These are phyloP conservation scores for Cinclus cinclus DNA, from an alignment of 2,113 vertebrate genomes.

Conservation along the genomic window DNA sequence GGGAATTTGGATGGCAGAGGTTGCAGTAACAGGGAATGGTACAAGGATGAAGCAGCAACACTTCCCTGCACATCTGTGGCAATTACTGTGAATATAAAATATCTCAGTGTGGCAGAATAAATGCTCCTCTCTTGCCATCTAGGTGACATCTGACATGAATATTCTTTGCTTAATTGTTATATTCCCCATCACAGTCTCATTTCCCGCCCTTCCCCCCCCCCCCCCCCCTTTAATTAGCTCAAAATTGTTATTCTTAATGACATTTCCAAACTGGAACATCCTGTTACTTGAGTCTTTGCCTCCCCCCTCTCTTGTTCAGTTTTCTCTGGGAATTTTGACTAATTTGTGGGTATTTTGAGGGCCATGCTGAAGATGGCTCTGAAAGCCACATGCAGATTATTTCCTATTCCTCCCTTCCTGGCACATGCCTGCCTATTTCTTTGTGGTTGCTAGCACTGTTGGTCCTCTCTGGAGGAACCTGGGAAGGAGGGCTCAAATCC, in stretches of 20 bases:
- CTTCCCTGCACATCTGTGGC: not conserved
- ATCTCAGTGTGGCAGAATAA: not conserved
- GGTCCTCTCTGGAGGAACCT: not conserved
- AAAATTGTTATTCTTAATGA: not conserved
- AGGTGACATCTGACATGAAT: not conserved
- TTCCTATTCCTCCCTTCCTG: not conserved
- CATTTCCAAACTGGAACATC: not conserved
- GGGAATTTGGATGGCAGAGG: slow-evolving; percentile 8
- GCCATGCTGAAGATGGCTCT: not conserved
- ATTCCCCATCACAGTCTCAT: too few relatives aligned
- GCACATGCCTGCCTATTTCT: not conserved
- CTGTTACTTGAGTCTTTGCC: not conserved
- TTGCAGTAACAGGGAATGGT: not conserved
- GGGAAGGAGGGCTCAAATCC: not conserved
- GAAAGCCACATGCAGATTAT: not conserved
- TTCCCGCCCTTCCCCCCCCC: too few relatives aligned
- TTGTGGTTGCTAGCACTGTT: not conserved
- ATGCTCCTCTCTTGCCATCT: not conserved
- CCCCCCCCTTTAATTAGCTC: not conserved
- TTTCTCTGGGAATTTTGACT: not conserved
- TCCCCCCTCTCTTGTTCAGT: not conserved
- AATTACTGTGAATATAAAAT: not conserved
- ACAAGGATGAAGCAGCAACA: not conserved
- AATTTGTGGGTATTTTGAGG: not conserved
- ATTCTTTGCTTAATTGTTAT: not conserved